Percentiles rank a stretch among this genome's conserved stretches.
phyloP scores from a whole-genome alignment of 2,888 invertebrate species.

The Argyra leucocephala region DNA sequence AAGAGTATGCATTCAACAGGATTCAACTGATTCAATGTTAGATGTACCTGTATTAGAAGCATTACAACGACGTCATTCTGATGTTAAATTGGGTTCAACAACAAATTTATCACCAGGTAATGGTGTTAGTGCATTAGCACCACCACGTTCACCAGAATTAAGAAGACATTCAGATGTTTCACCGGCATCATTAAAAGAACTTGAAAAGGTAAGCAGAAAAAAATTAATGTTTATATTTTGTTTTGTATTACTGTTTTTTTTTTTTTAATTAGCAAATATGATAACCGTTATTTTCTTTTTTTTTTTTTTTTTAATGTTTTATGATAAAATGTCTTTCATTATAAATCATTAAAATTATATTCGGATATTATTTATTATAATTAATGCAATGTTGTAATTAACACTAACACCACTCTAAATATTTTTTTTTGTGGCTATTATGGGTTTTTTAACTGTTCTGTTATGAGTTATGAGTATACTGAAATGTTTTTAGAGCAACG shows the following conservation, averaged over 20 bases:
- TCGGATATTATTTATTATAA: too few species aligned
- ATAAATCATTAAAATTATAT: too few species aligned
- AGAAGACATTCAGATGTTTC: conserved; percentile 78
- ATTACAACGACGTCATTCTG: conserved; percentile 71
- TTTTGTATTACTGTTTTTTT: too few species aligned
- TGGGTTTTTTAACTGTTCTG: too few species aligned
- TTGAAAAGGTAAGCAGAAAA: conserved; percentile 65
- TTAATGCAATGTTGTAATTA: too few species aligned
- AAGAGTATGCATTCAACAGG: conserved; percentile 64
- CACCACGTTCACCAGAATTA: conserved; percentile 72
- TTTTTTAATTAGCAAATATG: too few species aligned
- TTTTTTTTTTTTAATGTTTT: conserved; percentile 4
- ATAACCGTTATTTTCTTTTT: too few species aligned
- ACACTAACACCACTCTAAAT: too few species aligned
- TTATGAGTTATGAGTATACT: too few species aligned
- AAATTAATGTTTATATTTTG: background rate
- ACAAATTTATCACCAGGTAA: conserved; percentile 44
- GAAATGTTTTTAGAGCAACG: too few species aligned
- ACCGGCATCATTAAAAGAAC: conserved; percentile 74
- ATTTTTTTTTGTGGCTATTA: too few species aligned
- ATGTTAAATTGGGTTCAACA: conserved; percentile 57
- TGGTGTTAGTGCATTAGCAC: conserved; percentile 58
- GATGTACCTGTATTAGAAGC: conserved; percentile 73
- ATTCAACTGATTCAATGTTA: conserved; percentile 73
- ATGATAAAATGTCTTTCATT: too few species aligned